Evolutionary conservation across 1,140 invertebrate genomes (phyloP).

Genomic region (Cotesia glomerata): DNA sequence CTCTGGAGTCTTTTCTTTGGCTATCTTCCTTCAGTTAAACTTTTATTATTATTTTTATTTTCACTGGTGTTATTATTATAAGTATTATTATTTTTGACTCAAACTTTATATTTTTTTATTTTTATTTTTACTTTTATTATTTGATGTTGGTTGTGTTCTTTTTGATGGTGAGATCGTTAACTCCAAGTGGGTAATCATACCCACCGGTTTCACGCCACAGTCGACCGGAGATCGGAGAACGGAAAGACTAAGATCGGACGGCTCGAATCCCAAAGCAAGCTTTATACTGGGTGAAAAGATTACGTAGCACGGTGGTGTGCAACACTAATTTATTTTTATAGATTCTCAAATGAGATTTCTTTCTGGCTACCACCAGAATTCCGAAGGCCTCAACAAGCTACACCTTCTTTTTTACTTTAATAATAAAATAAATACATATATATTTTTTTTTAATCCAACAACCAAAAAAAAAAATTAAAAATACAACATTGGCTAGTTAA

Average conservation of each 20-base stretch:
- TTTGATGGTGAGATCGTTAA: conserved; percentile 32
- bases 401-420: not conserved
- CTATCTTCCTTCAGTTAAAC: not conserved
- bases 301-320: conserved; percentile 27
- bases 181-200: conserved; percentile 39
- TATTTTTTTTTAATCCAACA: not conserved
- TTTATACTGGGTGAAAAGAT: conserved; percentile 39
- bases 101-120: not conserved
- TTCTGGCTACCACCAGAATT: conserved; percentile 9
- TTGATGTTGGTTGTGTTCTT: conserved; percentile 2
- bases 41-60: not conserved
- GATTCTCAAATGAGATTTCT: conserved; percentile 28
- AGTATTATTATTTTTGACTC: too few species aligned
- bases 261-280: conserved; percentile 15
- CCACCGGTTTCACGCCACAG: conserved; percentile 36
- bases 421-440: not conserved
- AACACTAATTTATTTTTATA: conserved; percentile 36
- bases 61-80: too few species aligned
- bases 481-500: too few species aligned
- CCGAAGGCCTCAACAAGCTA: not conserved
- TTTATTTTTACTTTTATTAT: too few species aligned
- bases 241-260: not conserved
- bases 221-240: conserved; percentile 3
- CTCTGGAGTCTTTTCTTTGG: conserved; percentile 5
- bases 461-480: not conserved